phyloP scores from a whole-genome alignment of 35 echinoderm and acorn worm genomes.

The Ptychodera flava region DNA sequence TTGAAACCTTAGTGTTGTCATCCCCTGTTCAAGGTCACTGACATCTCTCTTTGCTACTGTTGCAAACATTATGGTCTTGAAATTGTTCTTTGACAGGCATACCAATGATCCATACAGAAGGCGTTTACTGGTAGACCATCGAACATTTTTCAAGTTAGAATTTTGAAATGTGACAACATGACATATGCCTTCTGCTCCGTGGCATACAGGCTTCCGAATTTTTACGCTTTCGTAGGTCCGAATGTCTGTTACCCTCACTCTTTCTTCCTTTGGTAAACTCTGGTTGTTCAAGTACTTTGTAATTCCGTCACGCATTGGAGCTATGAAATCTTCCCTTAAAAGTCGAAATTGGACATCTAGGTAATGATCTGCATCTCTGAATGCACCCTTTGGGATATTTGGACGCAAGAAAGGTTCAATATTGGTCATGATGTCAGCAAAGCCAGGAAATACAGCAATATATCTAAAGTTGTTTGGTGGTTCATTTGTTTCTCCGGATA shows the following conservation, averaged over 20 bases:
- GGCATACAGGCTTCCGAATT: not conserved
- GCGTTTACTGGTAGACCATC: constrained; percentile 61
- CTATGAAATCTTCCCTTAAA: constrained; percentile 60
- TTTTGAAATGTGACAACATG: not conserved
- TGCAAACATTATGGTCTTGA: constrained; percentile 69
- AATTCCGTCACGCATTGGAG: constrained; percentile 63
- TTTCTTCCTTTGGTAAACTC: not conserved
- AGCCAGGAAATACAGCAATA: constrained; percentile 39
- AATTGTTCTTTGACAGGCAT: constrained; percentile 73
- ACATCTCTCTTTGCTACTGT: constrained; percentile 63
- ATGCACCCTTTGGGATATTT: constrained; percentile 57
- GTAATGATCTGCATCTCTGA: constrained; percentile 45
- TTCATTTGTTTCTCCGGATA: constrained; percentile 4
- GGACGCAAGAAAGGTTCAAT: constrained; percentile 45
- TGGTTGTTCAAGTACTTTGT: constrained; percentile 11
- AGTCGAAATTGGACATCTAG: constrained; percentile 73
- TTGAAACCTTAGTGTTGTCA: constrained; percentile 56
- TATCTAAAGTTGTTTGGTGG: constrained; percentile 23
- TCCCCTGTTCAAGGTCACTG: constrained; percentile 55
- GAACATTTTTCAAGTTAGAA: constrained; percentile 21
- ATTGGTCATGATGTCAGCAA: constrained; percentile 33
- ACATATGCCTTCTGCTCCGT: not conserved
- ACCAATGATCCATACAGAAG: constrained; percentile 71
- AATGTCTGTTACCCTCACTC: constrained; percentile 25
- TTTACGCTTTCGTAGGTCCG: constrained; percentile 37